Percentiles rank a stretch among this genome's conserved stretches.
Evolutionary conservation across 2,797 vertebrate species (phyloP).

Genomic region (Poecilia gillii): DNA sequence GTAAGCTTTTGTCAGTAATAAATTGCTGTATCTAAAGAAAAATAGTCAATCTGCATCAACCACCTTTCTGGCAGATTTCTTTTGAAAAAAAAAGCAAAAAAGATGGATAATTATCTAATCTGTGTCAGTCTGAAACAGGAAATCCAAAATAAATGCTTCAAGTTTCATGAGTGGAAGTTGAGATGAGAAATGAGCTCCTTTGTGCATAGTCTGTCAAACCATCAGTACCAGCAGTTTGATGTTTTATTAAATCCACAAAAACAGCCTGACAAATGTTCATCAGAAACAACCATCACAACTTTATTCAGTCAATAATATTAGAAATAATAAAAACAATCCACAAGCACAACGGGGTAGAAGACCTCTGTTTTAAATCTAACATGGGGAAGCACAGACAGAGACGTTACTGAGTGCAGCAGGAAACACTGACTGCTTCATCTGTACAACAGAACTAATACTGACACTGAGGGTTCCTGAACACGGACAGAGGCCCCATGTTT

Average conservation of each 20-base stretch:
- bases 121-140: background rate
- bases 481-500: background rate
- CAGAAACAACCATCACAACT: background rate
- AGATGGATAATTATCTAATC: background rate
- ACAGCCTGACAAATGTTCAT: background rate
- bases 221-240: too few species aligned
- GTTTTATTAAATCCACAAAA: background rate
- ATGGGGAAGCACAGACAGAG: background rate
- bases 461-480: background rate
- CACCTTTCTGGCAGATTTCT: background rate
- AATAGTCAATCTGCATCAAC: background rate
- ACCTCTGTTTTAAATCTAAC: background rate
- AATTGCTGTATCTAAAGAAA: too few species aligned
- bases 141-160: background rate
- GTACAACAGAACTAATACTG: background rate
- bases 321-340: background rate
- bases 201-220: too few species aligned
- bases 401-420: background rate
- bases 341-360: background rate
- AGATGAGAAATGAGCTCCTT: background rate
- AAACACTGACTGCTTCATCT: background rate
- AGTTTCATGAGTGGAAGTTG: background rate
- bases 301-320: background rate
- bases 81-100: background rate
- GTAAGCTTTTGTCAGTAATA: too few species aligned